These are phyloP conservation scores for Pyrrhia umbra DNA, from an alignment of 2,888 invertebrate genomes.

Conservation along the genomic window DNA sequence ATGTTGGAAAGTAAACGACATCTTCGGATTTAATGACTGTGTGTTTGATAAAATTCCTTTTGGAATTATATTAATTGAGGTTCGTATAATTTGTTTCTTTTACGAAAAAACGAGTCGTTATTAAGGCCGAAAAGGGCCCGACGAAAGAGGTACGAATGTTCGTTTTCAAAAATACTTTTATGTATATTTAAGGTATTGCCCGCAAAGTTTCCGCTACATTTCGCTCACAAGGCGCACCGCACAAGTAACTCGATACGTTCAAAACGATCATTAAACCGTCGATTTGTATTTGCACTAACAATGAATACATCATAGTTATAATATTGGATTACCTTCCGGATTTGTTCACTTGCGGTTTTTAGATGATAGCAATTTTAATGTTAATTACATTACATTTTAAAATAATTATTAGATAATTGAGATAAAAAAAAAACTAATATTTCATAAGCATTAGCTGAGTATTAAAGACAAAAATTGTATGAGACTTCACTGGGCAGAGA, in stretches of 20 bases:
- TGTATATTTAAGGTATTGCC: slow-evolving; percentile 23
- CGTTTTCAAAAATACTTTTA: not conserved
- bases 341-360: slow-evolving; percentile 45
- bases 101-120: not conserved
- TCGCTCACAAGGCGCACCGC: slow-evolving; percentile 68
- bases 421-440: not conserved
- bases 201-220: slow-evolving; percentile 65
- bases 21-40: slow-evolving; percentile 40
- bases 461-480: too few relatives aligned
- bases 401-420: slow-evolving; percentile 4
- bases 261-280: slow-evolving; percentile 84
- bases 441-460: not conserved
- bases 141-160: not conserved
- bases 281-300: slow-evolving; percentile 75
- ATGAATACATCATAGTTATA: slow-evolving; percentile 75
- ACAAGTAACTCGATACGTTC: slow-evolving; percentile 71
- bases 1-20: slow-evolving; percentile 36
- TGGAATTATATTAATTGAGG: slow-evolving; percentile 43
- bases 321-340: slow-evolving; percentile 84
- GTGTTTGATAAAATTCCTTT: slow-evolving; percentile 39
- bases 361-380: slow-evolving; percentile 6
- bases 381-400: slow-evolving; percentile 12
- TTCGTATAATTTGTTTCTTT: slow-evolving; percentile 2
- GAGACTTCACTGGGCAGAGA: too few relatives aligned
- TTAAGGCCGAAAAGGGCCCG: not conserved